Evolutionary conservation across 1,140 invertebrate species (phyloP), one percentile per base, ranked within the genome.

Genomic region (Condylostylus longicornis): DNA sequence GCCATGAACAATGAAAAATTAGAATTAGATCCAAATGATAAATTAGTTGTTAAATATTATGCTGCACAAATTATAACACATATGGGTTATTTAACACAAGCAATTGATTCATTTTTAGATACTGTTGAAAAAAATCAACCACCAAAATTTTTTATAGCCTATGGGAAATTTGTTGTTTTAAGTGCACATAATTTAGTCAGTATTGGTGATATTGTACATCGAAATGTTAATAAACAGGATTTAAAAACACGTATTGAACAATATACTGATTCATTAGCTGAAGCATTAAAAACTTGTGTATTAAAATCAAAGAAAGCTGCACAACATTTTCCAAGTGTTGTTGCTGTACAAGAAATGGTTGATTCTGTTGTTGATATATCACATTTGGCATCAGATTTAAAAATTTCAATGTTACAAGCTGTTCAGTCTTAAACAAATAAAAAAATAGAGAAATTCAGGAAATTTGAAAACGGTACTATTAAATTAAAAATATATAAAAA

Each of bases 81-180:
- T 58, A 77, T 83, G 43, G 75, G 75, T 10, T 75, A 87, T 52
- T 67, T 95, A 20, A 79, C 81, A 38, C 82, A 84, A 43, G 83
- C 88, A 9, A 89, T 95, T 41, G 86, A 91, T 53, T 84, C 83
- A 2, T 94, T 96, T 62, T 69, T 94, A 6, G 70, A 81, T 38
- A 87, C 85, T 2, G 82, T 96, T 15, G 83, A 90, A 49, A 82
- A 82, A 54, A 90, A 90, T 53, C 84, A 90, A 58, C 86, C 88
- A 8, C 89, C 90, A 1, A 87, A 88, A 62, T 79, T 87, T 36
- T 93, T 94, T 55, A 74, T 95, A 13, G 84, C 83, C 18, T 84
- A 93, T 56, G 83, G 85, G 10, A 95, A 95, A 62, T 90, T 90
- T 60, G 86, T 96, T 3, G 82, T 95, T 14, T 65, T 95, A 5